Evolutionary conservation across 2,113 vertebrate species (phyloP).

Genomic region (Tylochromis polylepis): DNA sequence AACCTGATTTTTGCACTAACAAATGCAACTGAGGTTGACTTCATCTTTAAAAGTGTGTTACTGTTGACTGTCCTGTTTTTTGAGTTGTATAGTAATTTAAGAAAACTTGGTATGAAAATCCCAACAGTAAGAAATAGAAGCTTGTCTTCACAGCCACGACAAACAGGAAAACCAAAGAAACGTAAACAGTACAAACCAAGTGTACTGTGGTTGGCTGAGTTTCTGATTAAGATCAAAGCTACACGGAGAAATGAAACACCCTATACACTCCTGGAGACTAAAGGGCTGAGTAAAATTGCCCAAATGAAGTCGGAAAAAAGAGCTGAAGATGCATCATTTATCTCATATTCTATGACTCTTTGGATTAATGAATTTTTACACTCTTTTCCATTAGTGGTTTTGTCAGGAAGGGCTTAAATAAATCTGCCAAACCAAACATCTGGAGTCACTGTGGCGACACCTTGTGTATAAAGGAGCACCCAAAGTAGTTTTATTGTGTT

Average conservation of each 20-base stretch:
- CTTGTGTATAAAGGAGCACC: accelerated
- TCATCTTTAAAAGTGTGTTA: neutral
- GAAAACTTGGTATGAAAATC: neutral
- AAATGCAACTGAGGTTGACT: neutral
- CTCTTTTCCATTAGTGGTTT: neutral
- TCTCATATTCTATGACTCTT: neutral
- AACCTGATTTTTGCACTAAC: neutral
- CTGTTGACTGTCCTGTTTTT: neutral
- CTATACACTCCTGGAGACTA: neutral
- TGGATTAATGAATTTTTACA: neutral
- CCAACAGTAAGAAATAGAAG: neutral
- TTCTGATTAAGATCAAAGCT: neutral
- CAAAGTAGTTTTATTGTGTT: neutral
- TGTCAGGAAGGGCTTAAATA: neutral
- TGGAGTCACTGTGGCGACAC: neutral
- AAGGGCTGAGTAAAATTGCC: neutral
- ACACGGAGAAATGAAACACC: neutral
- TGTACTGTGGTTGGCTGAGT: neutral
- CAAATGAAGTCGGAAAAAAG: neutral
- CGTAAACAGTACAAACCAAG: neutral
- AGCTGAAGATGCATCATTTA: neutral
- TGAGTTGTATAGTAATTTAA: neutral
- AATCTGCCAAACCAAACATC: neutral
- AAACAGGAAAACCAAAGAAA: neutral
- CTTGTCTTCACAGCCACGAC: neutral